Conservation (phyloP, 2,888 invertebrate genomes). For the Andrena minutula region DNA sequence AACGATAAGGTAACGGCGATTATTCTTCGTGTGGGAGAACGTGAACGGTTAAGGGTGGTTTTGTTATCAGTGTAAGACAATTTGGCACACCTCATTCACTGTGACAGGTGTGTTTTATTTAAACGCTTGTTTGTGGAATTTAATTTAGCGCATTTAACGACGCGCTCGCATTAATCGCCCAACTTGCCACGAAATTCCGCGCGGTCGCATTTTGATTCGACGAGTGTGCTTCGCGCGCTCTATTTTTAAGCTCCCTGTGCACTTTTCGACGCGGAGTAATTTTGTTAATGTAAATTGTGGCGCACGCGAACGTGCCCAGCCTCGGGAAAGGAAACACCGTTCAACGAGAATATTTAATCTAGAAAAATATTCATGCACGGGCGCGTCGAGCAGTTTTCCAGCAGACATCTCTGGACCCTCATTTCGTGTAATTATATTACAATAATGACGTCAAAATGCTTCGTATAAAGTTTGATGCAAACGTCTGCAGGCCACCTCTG, state of each 20-base stretch:
- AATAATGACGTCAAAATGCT: constrained; percentile 1
- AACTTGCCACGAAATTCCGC: constrained; percentile 33
- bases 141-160: constrained; percentile 48
- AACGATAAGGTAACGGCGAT: constrained; percentile 19
- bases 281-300: constrained; percentile 41
- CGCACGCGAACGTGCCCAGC: background rate
- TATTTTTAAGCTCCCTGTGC: constrained; percentile 26
- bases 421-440: constrained; percentile 30
- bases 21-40: background rate
- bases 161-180: constrained; percentile 37
- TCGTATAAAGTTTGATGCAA: constrained; percentile 3
- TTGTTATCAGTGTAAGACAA: background rate
- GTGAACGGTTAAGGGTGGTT: background rate
- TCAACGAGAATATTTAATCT: constrained; percentile 23
- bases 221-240: constrained; percentile 22
- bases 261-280: constrained; percentile 32
- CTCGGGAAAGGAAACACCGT: constrained; percentile 17
- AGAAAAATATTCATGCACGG: constrained; percentile 26
- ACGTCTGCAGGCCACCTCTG: background rate
- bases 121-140: constrained; percentile 42
- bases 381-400: constrained; percentile 10
- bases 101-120: constrained; percentile 21
- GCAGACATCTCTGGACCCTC: constrained; percentile 28
- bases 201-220: constrained; percentile 31
- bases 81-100: background rate